phyloP scores from a whole-genome alignment of 2,888 invertebrate species.

The Biston stratarius region DNA sequence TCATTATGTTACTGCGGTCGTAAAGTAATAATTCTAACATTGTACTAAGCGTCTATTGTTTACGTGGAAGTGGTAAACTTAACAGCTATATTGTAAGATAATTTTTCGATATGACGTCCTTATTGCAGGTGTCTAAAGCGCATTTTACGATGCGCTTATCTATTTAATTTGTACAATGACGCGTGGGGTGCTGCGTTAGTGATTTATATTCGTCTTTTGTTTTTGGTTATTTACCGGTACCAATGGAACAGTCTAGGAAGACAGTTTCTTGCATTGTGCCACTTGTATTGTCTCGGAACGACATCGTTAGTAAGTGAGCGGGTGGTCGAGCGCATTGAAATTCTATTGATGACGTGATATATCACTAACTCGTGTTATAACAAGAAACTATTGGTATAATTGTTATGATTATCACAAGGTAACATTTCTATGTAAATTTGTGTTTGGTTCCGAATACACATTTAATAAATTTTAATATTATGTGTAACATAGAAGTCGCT shows the following conservation, averaged over 20 bases:
- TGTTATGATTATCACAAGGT: constrained; percentile 65
- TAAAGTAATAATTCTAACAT: constrained; percentile 76
- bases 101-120: constrained; percentile 28
- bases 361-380: constrained; percentile 67
- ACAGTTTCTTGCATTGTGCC: constrained; percentile 84
- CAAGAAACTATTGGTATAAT: constrained; percentile 70
- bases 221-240: constrained; percentile 83
- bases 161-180: constrained; percentile 60
- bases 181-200: constrained; percentile 70
- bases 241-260: constrained; percentile 76
- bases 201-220: constrained; percentile 85
- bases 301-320: constrained; percentile 83
- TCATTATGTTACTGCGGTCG: constrained; percentile 77
- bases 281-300: constrained; percentile 80
- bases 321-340: constrained; percentile 83
- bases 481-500: constrained; percentile 31
- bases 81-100: constrained; percentile 32
- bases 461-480: constrained; percentile 21
- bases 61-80: constrained; percentile 71
- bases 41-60: constrained; percentile 78
- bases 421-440: constrained; percentile 58
- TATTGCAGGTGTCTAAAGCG: constrained; percentile 51
- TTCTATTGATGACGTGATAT: constrained; percentile 81
- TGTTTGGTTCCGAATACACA: constrained; percentile 14
- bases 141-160: constrained; percentile 44